Percentiles rank a stretch among this genome's conserved stretches.
Conservation (phyloP, 2,113 vertebrate genomes). For the Pygoscelis adeliae region DNA sequence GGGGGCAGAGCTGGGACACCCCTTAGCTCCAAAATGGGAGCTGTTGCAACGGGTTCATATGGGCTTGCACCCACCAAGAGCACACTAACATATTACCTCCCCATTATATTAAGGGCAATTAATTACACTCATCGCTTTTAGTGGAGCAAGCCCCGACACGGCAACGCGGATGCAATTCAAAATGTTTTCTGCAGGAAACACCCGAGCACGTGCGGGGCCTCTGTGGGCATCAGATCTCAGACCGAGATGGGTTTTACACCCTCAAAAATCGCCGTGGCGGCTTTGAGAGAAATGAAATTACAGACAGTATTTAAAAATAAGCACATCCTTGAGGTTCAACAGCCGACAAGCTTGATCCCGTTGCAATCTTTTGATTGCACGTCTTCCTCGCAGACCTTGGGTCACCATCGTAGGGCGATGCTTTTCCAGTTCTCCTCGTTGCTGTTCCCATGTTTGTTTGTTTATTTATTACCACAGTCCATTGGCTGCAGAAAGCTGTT, state of each 20-base stretch:
- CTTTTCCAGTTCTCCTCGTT: neutral
- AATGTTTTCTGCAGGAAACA: neutral
- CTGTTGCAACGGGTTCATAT: accelerated
- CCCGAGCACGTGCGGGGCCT: accelerated
- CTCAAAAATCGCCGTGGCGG: neutral
- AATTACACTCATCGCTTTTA: neutral
- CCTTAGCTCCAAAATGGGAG: neutral
- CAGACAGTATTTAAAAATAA: neutral
- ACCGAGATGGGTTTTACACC: neutral
- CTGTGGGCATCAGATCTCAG: neutral
- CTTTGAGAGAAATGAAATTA: neutral
- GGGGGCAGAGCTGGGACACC: neutral
- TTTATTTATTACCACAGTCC: neutral
- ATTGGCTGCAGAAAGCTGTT: neutral
- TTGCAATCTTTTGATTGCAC: neutral
- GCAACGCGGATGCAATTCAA: accelerated
- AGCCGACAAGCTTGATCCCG: neutral
- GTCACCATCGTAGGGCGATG: neutral
- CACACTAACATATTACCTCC: neutral
- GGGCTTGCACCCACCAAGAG: neutral
- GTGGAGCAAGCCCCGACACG: neutral
- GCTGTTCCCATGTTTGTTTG: neutral
- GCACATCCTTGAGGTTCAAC: neutral
- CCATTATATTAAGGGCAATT: neutral
- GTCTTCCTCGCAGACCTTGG: neutral